These are phyloP conservation scores for Sphaeramia orbicularis DNA, from an alignment of 2,797 vertebrate species.

Conservation along the genomic window DNA sequence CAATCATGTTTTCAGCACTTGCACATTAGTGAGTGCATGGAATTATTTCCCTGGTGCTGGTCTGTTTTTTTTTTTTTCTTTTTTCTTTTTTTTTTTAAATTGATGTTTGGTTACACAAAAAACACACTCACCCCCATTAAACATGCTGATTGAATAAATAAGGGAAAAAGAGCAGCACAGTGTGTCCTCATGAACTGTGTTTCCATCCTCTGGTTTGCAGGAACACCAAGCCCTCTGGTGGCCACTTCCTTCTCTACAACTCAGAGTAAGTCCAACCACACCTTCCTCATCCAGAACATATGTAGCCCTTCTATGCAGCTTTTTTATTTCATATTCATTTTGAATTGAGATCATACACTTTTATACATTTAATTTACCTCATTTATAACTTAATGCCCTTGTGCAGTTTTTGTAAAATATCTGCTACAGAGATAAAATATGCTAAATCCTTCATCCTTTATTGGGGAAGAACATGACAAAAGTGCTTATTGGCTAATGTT, in stretches of 20 bases:
- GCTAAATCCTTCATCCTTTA: too few species aligned
- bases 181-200: constrained; percentile 5
- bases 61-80: too few species aligned
- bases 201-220: constrained; percentile 82
- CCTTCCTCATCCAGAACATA: constrained; percentile 46
- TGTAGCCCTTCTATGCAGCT: constrained; percentile 30
- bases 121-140: not conserved
- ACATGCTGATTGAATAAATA: constrained; percentile 25
- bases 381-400: too few species aligned
- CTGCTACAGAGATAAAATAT: too few species aligned
- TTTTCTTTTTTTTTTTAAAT: too few species aligned
- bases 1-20: too few species aligned
- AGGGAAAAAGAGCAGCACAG: constrained; percentile 9
- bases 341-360: not conserved
- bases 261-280: constrained; percentile 88
- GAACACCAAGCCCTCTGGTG: constrained; percentile 92
- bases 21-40: too few species aligned
- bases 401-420: too few species aligned
- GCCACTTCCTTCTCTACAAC: constrained; percentile 89
- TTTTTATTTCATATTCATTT: constrained; percentile 48
- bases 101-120: not conserved
- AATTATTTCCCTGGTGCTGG: too few species aligned
- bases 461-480: too few species aligned
- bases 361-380: constrained; percentile 9
- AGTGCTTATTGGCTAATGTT: too few species aligned